A percentile compares a stretch with the other conserved stretches of the same genome.
phyloP scores from a whole-genome alignment of 2,797 vertebrate species.

The Huso huso region DNA sequence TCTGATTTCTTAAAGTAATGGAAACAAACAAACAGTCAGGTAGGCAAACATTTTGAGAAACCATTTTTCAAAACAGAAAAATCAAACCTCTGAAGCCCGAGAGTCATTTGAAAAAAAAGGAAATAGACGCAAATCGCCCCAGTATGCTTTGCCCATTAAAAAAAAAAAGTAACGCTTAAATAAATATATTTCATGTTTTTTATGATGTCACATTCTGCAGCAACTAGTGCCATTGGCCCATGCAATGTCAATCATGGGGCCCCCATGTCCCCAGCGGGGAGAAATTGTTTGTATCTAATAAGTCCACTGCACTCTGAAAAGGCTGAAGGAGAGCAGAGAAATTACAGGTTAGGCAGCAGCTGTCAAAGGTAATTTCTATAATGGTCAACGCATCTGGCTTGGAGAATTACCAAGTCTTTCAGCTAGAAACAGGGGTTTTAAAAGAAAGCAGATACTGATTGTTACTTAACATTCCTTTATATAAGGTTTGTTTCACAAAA shows the following conservation, averaged over 20 bases:
- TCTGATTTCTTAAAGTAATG: background rate
- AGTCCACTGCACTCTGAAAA: slow-evolving; percentile 26
- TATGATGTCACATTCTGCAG: slow-evolving; percentile 28
- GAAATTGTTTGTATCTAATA: slow-evolving; percentile 25
- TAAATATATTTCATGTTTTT: no score
- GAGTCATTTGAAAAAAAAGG: no score
- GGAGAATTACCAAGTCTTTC: slow-evolving; percentile 27
- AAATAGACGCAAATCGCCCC: no score
- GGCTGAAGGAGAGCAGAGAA: slow-evolving; percentile 17
- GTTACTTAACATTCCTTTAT: slow-evolving; percentile 28
- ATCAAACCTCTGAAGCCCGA: no score
- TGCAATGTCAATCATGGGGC: slow-evolving; percentile 37
- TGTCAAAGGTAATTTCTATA: slow-evolving; percentile 60
- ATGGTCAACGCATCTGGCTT: slow-evolving; percentile 50
- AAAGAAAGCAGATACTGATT: slow-evolving; percentile 18
- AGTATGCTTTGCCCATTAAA: no score
- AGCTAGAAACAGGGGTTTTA: slow-evolving; percentile 11
- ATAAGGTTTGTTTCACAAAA: no score
- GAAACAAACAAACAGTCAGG: no score
- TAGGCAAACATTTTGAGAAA: background rate
- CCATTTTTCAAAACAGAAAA: background rate
- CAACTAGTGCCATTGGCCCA: slow-evolving; percentile 33
- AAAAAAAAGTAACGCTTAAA: no score
- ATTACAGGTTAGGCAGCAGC: slow-evolving; percentile 32
- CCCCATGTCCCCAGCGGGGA: slow-evolving; percentile 19